Percentiles rank a stretch among this genome's conserved stretches.
Conservation (phyloP, 2,797 vertebrate species). For the Enteromius thamalakanensis region DNA sequence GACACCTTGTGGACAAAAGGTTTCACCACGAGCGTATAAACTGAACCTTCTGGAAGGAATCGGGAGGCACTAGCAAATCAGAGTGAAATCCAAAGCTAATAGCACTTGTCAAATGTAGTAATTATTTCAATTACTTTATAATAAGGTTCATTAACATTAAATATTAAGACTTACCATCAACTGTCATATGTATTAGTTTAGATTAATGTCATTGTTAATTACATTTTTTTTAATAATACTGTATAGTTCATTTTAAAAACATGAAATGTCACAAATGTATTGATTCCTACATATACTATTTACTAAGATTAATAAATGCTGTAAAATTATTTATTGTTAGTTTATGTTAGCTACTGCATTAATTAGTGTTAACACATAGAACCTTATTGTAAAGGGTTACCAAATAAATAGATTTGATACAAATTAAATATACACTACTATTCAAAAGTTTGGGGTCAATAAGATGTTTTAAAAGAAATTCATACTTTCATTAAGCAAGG, state of each 20-base stretch:
- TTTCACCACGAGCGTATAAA: slow-evolving; percentile 24
- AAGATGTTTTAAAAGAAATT: neutral
- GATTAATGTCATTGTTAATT: neutral
- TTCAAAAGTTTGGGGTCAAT: neutral
- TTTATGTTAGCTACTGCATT: neutral
- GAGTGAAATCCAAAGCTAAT: neutral
- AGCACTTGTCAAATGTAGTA: neutral
- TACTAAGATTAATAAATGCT: neutral
- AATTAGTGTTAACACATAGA: neutral
- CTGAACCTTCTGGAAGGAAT: slow-evolving; percentile 54
- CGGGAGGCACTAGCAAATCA: neutral
- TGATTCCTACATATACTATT: neutral
- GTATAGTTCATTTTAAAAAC: neutral
- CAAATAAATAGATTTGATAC: neutral
- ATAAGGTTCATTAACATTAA: neutral
- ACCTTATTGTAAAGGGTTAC: neutral
- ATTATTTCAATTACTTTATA: neutral
- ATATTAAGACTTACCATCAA: neutral
- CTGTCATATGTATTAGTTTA: neutral
- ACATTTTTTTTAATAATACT: neutral
- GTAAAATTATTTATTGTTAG: neutral
- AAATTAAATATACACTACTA: neutral
- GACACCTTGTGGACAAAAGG: slow-evolving; percentile 73
- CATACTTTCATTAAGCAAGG: neutral
- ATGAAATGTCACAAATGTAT: neutral